Evolutionary conservation across 2,113 vertebrate genomes (phyloP), one percentile per base, ranked within the genome.

Genomic region (Entelurus aequoreus): DNA sequence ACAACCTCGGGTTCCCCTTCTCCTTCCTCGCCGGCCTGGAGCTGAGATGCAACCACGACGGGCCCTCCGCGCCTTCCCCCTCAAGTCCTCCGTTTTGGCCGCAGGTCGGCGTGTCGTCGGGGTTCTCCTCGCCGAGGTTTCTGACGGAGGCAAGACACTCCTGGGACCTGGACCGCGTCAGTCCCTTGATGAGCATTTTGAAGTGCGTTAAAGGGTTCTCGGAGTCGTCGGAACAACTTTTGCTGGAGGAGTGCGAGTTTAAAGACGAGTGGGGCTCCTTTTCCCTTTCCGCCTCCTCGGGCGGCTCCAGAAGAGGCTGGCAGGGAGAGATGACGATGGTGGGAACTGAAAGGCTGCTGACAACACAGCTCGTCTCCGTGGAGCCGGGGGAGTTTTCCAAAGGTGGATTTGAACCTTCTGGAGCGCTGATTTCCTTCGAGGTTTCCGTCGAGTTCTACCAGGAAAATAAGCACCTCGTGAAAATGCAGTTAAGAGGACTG

Each of bases 71-170:
- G 8, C 44, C 37, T 1, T 79, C 77, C 52, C 6, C 46, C 6
- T 62, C 69, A 2, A 48, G 10, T 21, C 14, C 63, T 35, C 67
- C 67, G 13, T 66, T 60, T 2, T 63, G 70, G 42, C 40, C 51
- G 59, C 55, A 66, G 21, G 38, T 63, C 1, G 51, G 55, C 5
- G 16, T 44, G 19, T 9, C 44, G 35, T 54, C 56, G 5, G 36
- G 47, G 3, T 77, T 66, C 6, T 81, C 79, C 0, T 77, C 78
- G 1, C 35, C 6, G 38, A 3, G 1, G 48, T 6, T 44, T 67
- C 73, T 87, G 6, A 63, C 14, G 3, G 65, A 81, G 59, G 40
- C 35, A 70, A 89, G 51, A 48, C 80, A 81, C 55, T 89, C 87
- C 4, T 81, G 83, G 6, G 86, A 88, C 61, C 54, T 78, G 38